These are phyloP conservation scores for Cistogaster globosa DNA, from an alignment of 2,888 invertebrate species.

Conservation along the genomic window DNA sequence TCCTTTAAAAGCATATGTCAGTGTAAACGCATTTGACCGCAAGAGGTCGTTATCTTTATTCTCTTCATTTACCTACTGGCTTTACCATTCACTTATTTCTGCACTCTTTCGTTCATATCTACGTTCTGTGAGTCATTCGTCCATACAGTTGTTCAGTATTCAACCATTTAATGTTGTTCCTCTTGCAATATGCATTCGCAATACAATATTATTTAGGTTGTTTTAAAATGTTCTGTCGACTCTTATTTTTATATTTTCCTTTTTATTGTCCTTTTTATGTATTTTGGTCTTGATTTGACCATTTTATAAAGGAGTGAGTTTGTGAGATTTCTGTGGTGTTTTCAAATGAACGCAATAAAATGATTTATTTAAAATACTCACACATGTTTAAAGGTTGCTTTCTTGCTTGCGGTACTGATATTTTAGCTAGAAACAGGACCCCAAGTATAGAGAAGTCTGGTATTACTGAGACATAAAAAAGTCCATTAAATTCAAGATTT, in stretches of 20 bases:
- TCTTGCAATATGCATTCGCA: conserved; percentile 19
- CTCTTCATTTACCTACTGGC: conserved; percentile 58
- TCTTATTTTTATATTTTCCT: neutral
- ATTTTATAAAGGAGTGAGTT: too few relatives aligned
- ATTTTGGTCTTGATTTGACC: too few relatives aligned
- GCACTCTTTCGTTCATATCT: conserved; percentile 10
- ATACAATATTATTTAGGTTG: conserved; percentile 26
- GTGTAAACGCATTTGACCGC: conserved; percentile 57
- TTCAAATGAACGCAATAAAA: too few relatives aligned
- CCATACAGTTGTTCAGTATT: conserved; percentile 2
- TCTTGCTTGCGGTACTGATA: too few relatives aligned
- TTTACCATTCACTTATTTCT: conserved; percentile 24
- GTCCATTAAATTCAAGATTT: too few relatives aligned
- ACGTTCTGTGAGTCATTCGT: conserved; percentile 8
- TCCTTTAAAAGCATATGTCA: conserved; percentile 11
- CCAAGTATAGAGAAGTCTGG: too few relatives aligned
- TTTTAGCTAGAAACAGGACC: too few relatives aligned
- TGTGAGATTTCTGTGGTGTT: too few relatives aligned
- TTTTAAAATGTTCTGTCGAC: conserved; percentile 23
- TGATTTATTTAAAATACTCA: too few relatives aligned
- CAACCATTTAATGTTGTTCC: conserved; percentile 32
- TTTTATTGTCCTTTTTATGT: conserved; percentile 23
- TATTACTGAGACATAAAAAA: too few relatives aligned
- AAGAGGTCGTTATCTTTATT: conserved; percentile 67
- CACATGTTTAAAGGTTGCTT: too few relatives aligned